Percentiles rank a stretch among this genome's conserved stretches.
phyloP scores from a whole-genome alignment of 2,113 vertebrate species.

The Pipra filicauda region DNA sequence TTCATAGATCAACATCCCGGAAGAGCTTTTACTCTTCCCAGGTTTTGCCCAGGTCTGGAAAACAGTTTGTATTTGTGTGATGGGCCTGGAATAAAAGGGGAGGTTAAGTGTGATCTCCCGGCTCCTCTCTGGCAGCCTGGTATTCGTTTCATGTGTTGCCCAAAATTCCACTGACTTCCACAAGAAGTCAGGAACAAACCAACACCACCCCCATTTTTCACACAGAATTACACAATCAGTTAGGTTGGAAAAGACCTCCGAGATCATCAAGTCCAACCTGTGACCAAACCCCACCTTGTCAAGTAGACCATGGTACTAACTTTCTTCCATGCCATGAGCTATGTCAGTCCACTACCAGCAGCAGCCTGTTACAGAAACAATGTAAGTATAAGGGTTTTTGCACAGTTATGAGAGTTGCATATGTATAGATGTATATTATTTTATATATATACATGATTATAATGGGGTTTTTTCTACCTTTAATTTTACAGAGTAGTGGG shows the following conservation, averaged over 20 bases:
- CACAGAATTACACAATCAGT: background rate
- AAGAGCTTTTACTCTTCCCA: background rate
- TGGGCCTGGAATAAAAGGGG: background rate
- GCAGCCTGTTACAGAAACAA: fast-evolving
- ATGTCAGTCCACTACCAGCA: fast-evolving
- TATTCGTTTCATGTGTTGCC: no score
- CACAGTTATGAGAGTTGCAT: fast-evolving
- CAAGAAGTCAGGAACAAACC: fast-evolving
- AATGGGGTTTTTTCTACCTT: background rate
- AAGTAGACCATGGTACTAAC: background rate
- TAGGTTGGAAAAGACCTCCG: background rate
- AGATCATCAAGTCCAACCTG: background rate
- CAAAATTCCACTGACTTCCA: background rate
- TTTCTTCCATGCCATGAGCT: background rate
- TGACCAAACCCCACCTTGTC: background rate
- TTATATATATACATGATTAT: background rate
- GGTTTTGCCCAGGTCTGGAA: background rate
- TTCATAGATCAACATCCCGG: fast-evolving
- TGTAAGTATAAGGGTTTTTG: fast-evolving
- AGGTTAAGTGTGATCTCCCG: background rate
- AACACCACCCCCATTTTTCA: background rate
- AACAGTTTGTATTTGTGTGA: background rate
- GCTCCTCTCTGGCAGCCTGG: background rate
- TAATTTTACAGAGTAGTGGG: background rate
- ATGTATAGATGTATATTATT: background rate